These are phyloP conservation scores for Psilopsiagon aymara DNA, from an alignment of 2,113 vertebrate genomes.

Conservation along the genomic window DNA sequence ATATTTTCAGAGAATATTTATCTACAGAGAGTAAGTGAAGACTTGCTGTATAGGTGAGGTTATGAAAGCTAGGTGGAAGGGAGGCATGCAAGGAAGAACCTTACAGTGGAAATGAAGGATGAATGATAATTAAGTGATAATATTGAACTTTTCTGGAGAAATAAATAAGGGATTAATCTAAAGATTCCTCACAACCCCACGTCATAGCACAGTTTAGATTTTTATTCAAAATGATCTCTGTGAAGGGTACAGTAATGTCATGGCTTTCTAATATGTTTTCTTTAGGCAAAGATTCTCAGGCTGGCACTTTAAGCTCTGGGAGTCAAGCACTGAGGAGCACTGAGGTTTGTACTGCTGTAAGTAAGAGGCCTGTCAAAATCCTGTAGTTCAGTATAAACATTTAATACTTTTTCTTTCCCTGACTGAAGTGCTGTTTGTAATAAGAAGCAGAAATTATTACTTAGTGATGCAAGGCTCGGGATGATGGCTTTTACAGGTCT, in stretches of 20 bases:
- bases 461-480: not conserved
- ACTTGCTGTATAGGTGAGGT: not conserved
- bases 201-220: not conserved
- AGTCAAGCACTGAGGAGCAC: not conserved
- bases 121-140: constrained; percentile 9
- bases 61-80: not conserved
- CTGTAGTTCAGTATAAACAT: not conserved
- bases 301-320: not conserved
- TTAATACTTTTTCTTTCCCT: not conserved
- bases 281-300: not conserved
- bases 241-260: not conserved
- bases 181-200: not conserved
- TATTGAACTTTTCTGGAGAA: not conserved
- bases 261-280: not conserved
- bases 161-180: constrained; percentile 24
- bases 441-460: not conserved
- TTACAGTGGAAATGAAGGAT: not conserved
- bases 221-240: not conserved
- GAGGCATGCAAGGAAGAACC: not conserved
- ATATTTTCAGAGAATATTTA: not conserved
- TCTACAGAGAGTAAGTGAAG: not conserved
- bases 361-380: not conserved
- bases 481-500: not conserved
- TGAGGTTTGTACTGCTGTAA: not conserved
- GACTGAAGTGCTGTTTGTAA: not conserved